These are phyloP conservation scores for Petrocephalus microphthalmus DNA, from an alignment of 2,113 vertebrate species.

Conservation along the genomic window DNA sequence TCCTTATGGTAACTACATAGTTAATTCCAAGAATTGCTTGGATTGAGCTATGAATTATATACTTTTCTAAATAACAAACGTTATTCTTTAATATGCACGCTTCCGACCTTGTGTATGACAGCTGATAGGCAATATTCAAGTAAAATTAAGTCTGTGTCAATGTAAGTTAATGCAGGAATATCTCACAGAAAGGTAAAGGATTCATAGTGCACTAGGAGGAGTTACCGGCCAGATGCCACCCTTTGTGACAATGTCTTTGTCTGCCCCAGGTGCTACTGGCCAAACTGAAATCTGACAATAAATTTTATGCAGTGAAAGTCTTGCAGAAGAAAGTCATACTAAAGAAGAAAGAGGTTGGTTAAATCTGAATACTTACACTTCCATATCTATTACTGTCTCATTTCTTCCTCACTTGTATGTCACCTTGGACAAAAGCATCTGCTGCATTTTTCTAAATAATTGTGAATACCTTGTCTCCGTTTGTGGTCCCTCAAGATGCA, in stretches of 20 bases:
- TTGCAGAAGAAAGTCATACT: conserved; percentile 94
- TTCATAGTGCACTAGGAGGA: neutral
- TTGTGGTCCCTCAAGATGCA: neutral
- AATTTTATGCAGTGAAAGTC: conserved; percentile 92
- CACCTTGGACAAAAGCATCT: neutral
- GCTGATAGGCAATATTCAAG: neutral
- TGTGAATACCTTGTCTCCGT: neutral
- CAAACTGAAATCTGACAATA: conserved; percentile 82
- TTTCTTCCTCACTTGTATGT: neutral
- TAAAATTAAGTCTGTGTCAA: neutral
- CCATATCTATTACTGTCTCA: neutral
- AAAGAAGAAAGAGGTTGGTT: conserved; percentile 89
- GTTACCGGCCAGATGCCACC: neutral
- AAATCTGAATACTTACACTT: neutral
- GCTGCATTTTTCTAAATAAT: neutral
- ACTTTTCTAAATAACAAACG: neutral
- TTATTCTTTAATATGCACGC: neutral
- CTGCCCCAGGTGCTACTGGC: conserved; percentile 84
- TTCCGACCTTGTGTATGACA: neutral
- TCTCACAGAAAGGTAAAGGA: neutral
- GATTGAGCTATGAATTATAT: neutral
- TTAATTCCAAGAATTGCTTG: neutral
- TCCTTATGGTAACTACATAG: neutral
- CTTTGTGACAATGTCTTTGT: neutral
- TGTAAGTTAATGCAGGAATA: neutral